Base-by-base conservation (phyloP, 2,797 vertebrate genomes). In the Cyprinella venusta region DNA sequence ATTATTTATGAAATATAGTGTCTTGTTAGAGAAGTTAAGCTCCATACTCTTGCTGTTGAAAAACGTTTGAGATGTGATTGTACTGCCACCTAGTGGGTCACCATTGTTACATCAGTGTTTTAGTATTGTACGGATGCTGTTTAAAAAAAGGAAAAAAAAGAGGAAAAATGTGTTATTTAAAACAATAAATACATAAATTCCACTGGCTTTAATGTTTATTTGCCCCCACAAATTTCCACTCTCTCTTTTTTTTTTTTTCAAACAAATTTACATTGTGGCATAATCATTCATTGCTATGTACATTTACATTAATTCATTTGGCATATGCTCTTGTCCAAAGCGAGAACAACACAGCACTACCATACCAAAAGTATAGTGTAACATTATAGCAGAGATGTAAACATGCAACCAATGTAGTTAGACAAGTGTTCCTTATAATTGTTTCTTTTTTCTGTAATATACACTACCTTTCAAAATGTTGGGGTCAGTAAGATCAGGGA, bases 1-100 rank as follows among this genome's bases (percentile, higher is more conserved):
- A 97, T 95, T 98, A 98, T 96, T 96, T 97, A 94, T 95, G 90
- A 94, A 87, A 93, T 89, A 92, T 95, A 94, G 94, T 93, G 91
- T 94, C 92, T 93, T 90, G 89, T 90, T 95, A 96, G 95, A 96
- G 94, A 93, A 96, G 91, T 92, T 94, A 94, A 96, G 94, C 95
- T 96, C 91, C 93, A 90, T 95, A 92, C 92, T 93, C 89, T 92
- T 94, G 91, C 93, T 96, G 94, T 95, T 94, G 88, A 92, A 88
- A 85, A 81, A 90, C 74, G 84, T 92, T 94, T 95, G 92, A 93
- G 91, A 94, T 94, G 94, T 96, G 95, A 92, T 96, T 92, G 93
- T 94, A 94, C 93, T 96, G 93, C 94, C 94, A 94, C 93, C 92
- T 96, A 93, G 93, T 95, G 95, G 94, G 88, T 87, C 84, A 92